These are phyloP conservation scores for Catharus ustulatus DNA, from an alignment of 2,797 vertebrate species.

Conservation along the genomic window DNA sequence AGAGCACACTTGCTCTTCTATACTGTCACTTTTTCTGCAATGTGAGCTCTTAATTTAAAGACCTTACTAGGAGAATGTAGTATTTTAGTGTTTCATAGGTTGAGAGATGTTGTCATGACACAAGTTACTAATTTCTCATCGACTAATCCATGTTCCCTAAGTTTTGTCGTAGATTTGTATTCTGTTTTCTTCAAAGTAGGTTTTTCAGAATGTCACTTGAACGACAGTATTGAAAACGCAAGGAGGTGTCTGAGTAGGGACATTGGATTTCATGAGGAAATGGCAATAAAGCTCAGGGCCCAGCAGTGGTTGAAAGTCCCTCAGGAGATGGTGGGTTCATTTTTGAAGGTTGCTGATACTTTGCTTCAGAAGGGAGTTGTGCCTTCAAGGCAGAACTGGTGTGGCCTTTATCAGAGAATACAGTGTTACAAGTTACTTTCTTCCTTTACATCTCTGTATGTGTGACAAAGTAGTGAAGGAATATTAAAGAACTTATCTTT, in stretches of 20 bases:
- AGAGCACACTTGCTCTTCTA: neutral
- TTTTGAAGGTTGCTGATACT: neutral
- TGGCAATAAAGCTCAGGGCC: neutral
- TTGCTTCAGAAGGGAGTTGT: neutral
- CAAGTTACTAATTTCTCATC: neutral
- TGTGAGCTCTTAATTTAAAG: neutral
- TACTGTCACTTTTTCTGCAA: neutral
- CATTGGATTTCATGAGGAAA: neutral
- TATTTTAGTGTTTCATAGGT: neutral
- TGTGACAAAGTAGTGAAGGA: neutral
- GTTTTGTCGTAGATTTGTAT: neutral
- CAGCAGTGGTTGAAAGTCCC: neutral
- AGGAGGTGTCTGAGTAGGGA: neutral
- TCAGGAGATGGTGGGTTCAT: neutral
- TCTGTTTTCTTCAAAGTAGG: neutral
- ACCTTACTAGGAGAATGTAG: neutral
- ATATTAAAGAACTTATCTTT: neutral
- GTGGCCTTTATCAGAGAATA: neutral
- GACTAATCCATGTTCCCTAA: neutral
- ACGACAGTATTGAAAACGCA: neutral
- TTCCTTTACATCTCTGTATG: neutral
- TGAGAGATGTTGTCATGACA: neutral
- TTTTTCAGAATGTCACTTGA: neutral
- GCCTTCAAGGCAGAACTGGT: neutral
- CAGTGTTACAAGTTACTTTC: neutral